Conservation (phyloP, 2,113 vertebrate genomes). For the Paraplagusia blochii region DNA sequence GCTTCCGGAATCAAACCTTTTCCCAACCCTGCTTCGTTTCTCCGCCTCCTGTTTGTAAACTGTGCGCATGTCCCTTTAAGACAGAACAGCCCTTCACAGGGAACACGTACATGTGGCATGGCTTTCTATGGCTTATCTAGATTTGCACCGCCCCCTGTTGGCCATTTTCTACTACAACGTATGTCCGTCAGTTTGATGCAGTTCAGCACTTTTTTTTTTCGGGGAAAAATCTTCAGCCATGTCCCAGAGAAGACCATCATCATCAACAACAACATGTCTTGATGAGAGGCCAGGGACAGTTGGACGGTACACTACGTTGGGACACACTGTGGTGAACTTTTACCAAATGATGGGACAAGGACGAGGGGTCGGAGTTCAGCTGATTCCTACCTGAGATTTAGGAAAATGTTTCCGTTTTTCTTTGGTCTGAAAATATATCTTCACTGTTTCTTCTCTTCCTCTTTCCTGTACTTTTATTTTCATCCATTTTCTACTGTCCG, state of each 20-base stretch:
- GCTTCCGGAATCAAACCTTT: slow-evolving; percentile 29
- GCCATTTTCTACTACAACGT: slow-evolving; percentile 56
- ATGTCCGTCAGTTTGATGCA: slow-evolving; percentile 46
- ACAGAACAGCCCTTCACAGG: slow-evolving; percentile 59
- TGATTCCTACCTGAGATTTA: slow-evolving; percentile 40
- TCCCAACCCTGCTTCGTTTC: slow-evolving; percentile 60
- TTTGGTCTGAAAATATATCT: slow-evolving; percentile 51
- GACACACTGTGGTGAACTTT: slow-evolving; percentile 54
- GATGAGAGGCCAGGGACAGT: slow-evolving; percentile 21
- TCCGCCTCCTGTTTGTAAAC: slow-evolving; percentile 70
- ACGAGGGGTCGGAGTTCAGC: slow-evolving; percentile 35
- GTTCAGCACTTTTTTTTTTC: slow-evolving; percentile 17
- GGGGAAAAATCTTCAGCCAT: slow-evolving; percentile 29
- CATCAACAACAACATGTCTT: slow-evolving; percentile 25
- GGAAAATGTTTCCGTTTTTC: slow-evolving; percentile 44
- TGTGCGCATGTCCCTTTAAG: slow-evolving; percentile 82
- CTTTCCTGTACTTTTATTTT: slow-evolving; percentile 27
- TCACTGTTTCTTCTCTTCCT: slow-evolving; percentile 36
- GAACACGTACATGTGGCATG: slow-evolving; percentile 63
- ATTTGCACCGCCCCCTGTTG: slow-evolving; percentile 64
- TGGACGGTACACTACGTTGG: slow-evolving; percentile 22
- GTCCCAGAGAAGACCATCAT: slow-evolving; percentile 33
- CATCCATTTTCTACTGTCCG: slow-evolving; percentile 44
- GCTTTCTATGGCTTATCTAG: slow-evolving; percentile 68
- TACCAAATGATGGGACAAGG: slow-evolving; percentile 36